These are phyloP conservation scores for Thereva unica DNA, from an alignment of 2,888 invertebrate genomes.

Conservation along the genomic window DNA sequence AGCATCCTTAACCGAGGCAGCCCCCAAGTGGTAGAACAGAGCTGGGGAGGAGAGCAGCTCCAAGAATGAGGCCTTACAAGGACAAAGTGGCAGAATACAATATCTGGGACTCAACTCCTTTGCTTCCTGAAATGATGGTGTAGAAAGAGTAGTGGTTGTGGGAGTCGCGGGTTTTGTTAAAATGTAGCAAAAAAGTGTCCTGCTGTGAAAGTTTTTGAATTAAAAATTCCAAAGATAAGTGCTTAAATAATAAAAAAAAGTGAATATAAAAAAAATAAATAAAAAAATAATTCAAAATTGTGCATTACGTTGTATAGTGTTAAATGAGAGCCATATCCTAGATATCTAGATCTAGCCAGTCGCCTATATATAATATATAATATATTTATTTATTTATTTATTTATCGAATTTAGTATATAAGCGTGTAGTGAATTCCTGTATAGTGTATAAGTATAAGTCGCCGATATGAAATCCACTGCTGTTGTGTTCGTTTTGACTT, in stretches of 20 bases:
- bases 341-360: not conserved
- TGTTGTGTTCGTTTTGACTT: not conserved
- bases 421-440: conserved; percentile 21
- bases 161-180: conserved; percentile 7
- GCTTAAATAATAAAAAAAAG: conserved; percentile 3
- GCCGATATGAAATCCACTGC: not conserved
- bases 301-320: conserved; percentile 8
- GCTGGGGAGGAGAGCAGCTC: too few relatives aligned
- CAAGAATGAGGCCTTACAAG: too few relatives aligned
- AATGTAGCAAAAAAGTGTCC: conserved; percentile 22
- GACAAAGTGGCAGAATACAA: not conserved
- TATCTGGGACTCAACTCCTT: conserved; percentile 1
- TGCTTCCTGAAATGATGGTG: not conserved
- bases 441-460: conserved; percentile 5
- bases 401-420: conserved; percentile 16
- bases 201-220: not conserved
- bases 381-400: conserved; percentile 20
- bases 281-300: not conserved
- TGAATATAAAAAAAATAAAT: too few relatives aligned
- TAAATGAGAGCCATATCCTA: not conserved
- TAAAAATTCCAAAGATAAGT: not conserved
- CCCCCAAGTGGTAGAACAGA: too few relatives aligned
- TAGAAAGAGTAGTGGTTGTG: not conserved
- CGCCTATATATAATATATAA: not conserved
- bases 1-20: too few relatives aligned